A percentile compares a stretch with the other conserved stretches of the same genome.
Evolutionary conservation across 1,140 invertebrate genomes (phyloP).

Genomic region (Psix sp.): DNA sequence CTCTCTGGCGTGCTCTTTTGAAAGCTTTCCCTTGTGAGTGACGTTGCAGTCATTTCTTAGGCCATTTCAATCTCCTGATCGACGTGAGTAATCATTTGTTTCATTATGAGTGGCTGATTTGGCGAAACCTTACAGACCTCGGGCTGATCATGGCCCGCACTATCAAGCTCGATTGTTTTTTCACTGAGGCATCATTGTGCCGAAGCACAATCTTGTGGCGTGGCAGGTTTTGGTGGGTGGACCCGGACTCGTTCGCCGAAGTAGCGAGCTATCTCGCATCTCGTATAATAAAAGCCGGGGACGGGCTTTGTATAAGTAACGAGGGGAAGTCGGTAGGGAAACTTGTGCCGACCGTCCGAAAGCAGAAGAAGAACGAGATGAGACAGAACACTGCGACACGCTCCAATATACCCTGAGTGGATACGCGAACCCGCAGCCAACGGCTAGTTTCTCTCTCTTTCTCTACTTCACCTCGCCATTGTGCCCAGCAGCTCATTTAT

Average conservation of each 20-base stretch:
- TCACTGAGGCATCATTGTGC: too few relatives aligned
- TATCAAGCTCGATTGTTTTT: too few relatives aligned
- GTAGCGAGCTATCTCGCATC: slow-evolving; percentile 65
- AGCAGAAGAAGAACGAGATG: slow-evolving; percentile 34
- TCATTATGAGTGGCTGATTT: slow-evolving; percentile 18
- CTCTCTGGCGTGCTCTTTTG: too few relatives aligned
- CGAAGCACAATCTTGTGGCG: too few relatives aligned
- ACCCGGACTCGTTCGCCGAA: slow-evolving; percentile 23
- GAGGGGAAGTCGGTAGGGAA: too few relatives aligned
- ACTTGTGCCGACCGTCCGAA: slow-evolving; percentile 29
- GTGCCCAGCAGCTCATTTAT: slow-evolving; percentile 69
- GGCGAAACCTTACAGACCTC: slow-evolving; percentile 5
- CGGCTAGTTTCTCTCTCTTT: slow-evolving; percentile 57
- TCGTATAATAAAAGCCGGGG: slow-evolving; percentile 71
- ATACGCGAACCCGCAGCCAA: slow-evolving; percentile 69
- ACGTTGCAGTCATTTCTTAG: too few relatives aligned
- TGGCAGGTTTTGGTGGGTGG: slow-evolving; percentile 24
- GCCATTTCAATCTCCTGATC: too few relatives aligned
- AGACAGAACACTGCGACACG: slow-evolving; percentile 42
- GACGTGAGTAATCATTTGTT: too few relatives aligned
- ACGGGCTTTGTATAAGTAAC: slow-evolving; percentile 68
- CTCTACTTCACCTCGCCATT: slow-evolving; percentile 60
- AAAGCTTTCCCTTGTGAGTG: too few relatives aligned
- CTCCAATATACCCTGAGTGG: slow-evolving; percentile 73
- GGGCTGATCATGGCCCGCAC: too few relatives aligned